Conservation (phyloP, 2,797 vertebrate genomes). For the Leontopithecus rosalia region DNA sequence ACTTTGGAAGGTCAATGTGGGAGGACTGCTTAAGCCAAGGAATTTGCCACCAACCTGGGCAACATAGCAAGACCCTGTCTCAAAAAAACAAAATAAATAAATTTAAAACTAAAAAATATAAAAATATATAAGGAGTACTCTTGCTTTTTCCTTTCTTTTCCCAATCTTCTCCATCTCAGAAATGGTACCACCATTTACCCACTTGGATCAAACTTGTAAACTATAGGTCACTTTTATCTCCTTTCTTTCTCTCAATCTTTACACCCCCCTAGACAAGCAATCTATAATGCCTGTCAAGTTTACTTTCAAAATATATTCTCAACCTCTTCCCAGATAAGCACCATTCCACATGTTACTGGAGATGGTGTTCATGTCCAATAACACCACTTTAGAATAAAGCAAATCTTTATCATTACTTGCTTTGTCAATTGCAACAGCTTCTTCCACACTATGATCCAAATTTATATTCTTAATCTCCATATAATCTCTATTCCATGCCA, state of each 20-base stretch:
- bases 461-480: neutral
- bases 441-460: neutral
- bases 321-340: neutral
- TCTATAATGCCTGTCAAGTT: neutral
- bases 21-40: too few species aligned
- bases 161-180: neutral
- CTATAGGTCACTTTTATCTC: neutral
- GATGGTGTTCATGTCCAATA: neutral
- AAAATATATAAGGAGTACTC: neutral
- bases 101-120: too few species aligned
- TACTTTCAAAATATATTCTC: slow-evolving; percentile 22
- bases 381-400: neutral
- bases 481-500: neutral
- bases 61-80: too few species aligned
- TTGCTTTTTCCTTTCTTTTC: neutral
- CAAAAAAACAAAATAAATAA: too few species aligned
- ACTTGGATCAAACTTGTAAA: slow-evolving; percentile 7
- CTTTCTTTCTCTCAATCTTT: slow-evolving; percentile 13
- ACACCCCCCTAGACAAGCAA: neutral
- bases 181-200: neutral
- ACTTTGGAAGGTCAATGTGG: too few species aligned
- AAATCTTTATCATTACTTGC: neutral
- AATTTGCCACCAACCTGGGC: too few species aligned
- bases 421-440: neutral
- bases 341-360: too few species aligned